These are phyloP conservation scores for Isoperla grammatica DNA, from an alignment of 2,888 invertebrate species.

Conservation along the genomic window DNA sequence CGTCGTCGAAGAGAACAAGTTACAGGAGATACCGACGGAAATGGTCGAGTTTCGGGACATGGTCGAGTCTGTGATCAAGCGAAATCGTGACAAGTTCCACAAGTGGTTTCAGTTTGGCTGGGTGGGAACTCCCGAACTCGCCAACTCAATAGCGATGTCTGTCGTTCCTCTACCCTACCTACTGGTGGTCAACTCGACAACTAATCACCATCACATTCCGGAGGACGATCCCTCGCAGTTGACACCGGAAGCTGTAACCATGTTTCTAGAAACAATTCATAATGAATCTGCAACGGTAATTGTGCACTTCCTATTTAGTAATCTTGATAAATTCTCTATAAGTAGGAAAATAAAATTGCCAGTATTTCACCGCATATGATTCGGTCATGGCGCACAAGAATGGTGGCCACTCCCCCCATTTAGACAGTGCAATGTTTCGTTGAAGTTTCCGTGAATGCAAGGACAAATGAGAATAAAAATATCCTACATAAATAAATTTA, in stretches of 20 bases:
- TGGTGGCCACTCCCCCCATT: no score
- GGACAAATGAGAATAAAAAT: no score
- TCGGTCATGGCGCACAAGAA: no score
- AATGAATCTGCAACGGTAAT: conserved; percentile 73
- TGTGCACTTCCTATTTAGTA: conserved; percentile 25
- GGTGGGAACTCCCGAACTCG: conserved; percentile 84
- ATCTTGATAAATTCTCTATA: no score
- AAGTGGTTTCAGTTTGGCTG: conserved; percentile 87
- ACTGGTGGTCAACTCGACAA: conserved; percentile 85
- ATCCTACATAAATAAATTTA: no score
- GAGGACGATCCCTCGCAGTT: conserved; percentile 75
- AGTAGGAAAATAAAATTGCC: no score
- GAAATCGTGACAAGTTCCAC: conserved; percentile 60
- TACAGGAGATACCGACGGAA: conserved; percentile 71
- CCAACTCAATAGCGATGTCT: conserved; percentile 90
- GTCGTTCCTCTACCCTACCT: conserved; percentile 77
- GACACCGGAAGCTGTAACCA: conserved; percentile 69
- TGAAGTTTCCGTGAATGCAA: no score
- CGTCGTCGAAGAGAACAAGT: conserved; percentile 81
- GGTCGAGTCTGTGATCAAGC: conserved; percentile 71
- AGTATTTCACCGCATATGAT: no score
- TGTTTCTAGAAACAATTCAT: conserved; percentile 70
- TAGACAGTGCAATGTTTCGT: no score
- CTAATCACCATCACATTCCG: conserved; percentile 88
- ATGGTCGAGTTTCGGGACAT: conserved; percentile 79